Evolutionary conservation across 2,888 invertebrate genomes (phyloP), one percentile per base, ranked within the genome.

Genomic region (Cheilosia variabilis): DNA sequence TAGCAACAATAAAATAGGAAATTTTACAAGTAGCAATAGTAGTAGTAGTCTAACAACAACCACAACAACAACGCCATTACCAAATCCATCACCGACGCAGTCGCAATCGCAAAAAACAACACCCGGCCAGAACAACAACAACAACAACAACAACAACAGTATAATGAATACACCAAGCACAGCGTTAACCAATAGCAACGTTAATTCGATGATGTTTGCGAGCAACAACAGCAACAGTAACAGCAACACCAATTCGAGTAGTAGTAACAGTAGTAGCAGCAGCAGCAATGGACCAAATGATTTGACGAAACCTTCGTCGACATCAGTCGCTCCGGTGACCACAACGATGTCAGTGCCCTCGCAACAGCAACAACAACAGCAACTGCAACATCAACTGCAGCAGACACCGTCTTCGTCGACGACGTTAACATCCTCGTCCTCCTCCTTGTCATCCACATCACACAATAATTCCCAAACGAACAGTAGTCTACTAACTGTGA

Each of bases 251-350:
- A 76, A 78, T 63, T 63, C 69, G 34, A 82, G 87, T 72, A 89
- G 86, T 73, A 87, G 53, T 60, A 52, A 17, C 17, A 47, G 87
- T 68, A 87, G 55, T 66, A 81, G 87, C 58, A 89, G 87, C 68
- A 87, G 55, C 31, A 87, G 58, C 84, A 90, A 89, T 84, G 90
- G 89, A 89, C 89, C 90, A 88, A 90, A 89, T 84, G 90, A 90
- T 78, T 89, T 89, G 88, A 87, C 89, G 88, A 89, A 89, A 88
- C 63, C 86, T 31, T 83, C 88, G 75, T 87, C 88, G 37, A 83
- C 87, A 76, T 87, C 88, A 22, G 83, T 87, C 87, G 77, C 88
- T 77, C 68, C 87, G 57, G 31, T 45, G 47, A 65, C 78, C 22
- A 60, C 72, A 60, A 71, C 76, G 45, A 71, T 47, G 34, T n/a